These are phyloP conservation scores for Pseudochromis fuscus DNA, from an alignment of 2,797 vertebrate species.

Conservation along the genomic window DNA sequence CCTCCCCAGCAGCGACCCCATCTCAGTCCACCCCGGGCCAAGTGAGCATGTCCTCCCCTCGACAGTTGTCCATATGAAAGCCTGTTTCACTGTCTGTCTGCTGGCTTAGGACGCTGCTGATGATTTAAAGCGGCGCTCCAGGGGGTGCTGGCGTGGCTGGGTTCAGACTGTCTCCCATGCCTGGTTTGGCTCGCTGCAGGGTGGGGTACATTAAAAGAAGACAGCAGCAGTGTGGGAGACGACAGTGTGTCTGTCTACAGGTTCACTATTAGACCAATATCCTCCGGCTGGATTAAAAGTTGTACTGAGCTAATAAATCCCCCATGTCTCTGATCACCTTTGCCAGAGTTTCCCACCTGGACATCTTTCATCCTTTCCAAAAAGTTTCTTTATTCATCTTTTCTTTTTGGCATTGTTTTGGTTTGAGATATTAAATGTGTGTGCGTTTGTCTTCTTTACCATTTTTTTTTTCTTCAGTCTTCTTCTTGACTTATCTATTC, in stretches of 20 bases:
- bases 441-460: slow-evolving; percentile 43
- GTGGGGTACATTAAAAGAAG: slow-evolving; percentile 38
- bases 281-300: slow-evolving; percentile 67
- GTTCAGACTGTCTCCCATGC: slow-evolving; percentile 40
- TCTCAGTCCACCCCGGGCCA: slow-evolving; percentile 51
- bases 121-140: slow-evolving; percentile 69
- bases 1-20: slow-evolving; percentile 34
- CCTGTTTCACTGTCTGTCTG: slow-evolving; percentile 41
- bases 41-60: slow-evolving; percentile 66
- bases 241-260: slow-evolving; percentile 69
- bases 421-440: slow-evolving; percentile 10
- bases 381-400: slow-evolving; percentile 35
- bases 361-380: slow-evolving; percentile 57
- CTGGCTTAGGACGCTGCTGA: slow-evolving; percentile 36
- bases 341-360: slow-evolving; percentile 68
- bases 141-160: slow-evolving; percentile 44
- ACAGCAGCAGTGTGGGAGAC: slow-evolving; percentile 44
- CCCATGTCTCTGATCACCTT: slow-evolving; percentile 45
- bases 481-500: slow-evolving; percentile 63
- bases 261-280: slow-evolving; percentile 64
- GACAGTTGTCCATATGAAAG: slow-evolving; percentile 46
- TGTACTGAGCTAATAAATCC: slow-evolving; percentile 64
- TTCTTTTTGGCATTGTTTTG: slow-evolving; percentile 27
- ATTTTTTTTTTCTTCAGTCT: slow-evolving; percentile 31
- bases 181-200: slow-evolving; percentile 38